Conservation (phyloP, 2,888 invertebrate genomes). For the Bembecia ichneumoniformis region DNA sequence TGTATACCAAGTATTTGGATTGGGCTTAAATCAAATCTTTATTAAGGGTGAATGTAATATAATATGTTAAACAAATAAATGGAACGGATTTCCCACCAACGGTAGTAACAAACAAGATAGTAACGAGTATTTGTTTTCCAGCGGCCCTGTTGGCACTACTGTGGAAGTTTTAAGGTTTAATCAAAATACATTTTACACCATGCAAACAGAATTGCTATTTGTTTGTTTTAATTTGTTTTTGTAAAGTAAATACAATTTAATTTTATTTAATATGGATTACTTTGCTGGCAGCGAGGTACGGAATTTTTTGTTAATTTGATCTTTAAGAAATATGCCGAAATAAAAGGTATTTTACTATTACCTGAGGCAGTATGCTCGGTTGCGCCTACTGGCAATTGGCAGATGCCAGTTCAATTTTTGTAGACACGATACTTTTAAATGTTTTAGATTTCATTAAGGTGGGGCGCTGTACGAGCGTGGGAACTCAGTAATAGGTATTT, state of each 20-base stretch:
- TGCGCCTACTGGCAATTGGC: too few relatives aligned
- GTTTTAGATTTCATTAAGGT: too few relatives aligned
- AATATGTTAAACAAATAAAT: constrained; percentile 30
- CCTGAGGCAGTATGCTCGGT: too few relatives aligned
- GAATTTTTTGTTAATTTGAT: too few relatives aligned
- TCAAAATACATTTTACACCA: neutral
- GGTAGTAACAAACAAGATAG: constrained; percentile 37
- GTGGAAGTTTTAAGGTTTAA: neutral
- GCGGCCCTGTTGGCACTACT: constrained; percentile 1
- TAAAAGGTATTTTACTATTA: too few relatives aligned
- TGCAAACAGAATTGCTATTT: neutral
- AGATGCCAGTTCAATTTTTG: too few relatives aligned
- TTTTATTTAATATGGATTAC: neutral
- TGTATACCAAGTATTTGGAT: constrained; percentile 24
- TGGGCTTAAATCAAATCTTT: constrained; percentile 42
- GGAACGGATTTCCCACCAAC: constrained; percentile 55
- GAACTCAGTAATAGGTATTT: too few relatives aligned
- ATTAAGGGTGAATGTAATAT: constrained; percentile 34
- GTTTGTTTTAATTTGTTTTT: neutral
- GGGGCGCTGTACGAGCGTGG: too few relatives aligned
- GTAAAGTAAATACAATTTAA: neutral
- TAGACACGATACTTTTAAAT: too few relatives aligned
- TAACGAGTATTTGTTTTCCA: constrained; percentile 1
- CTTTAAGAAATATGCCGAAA: too few relatives aligned
- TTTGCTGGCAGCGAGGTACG: too few relatives aligned